Base-by-base conservation (phyloP, 2,888 invertebrate genomes). In the Drosophila leonis region DNA sequence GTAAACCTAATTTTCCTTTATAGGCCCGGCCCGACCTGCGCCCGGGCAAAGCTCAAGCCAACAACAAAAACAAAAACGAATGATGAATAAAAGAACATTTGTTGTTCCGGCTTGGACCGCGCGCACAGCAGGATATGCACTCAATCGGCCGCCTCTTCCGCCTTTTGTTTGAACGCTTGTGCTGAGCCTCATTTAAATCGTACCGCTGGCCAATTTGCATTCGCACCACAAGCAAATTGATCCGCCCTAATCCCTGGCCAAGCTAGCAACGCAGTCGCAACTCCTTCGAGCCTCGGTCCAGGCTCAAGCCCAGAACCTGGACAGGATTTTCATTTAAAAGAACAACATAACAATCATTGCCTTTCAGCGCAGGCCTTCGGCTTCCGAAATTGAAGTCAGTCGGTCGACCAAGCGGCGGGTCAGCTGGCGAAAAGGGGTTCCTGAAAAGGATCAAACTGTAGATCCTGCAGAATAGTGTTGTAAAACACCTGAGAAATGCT, bases 221-320 rank as follows among this genome's bases (percentile, higher is more conserved):
- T 90, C 91, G 91, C 91, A 90, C 91, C 83, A 88, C 90, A 89
- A 78, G 72, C 81, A 85, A 91, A 90, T 90, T 89, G 90, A 91
- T 88, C 90, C 90, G 90, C 90, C 90, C 89, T 90, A 88, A 91
- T 80, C 83, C 78, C 41, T n/a, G 27, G 24, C 49, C 44, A 48
- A 48, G 46, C 59, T 6, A 37, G 35, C 46, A 13, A 29, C 46
- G 60, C 37, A 55, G 33, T 70, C 55, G 29, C 42, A 57, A 64
- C 59, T 66, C 62, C 44, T 79, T 65, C 51, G n/a, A 41, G 54
- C 56, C n/a, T 59, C 29, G 39, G 63, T 49, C 57, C 48, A 42
- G 42, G 33, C 18, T 35, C 51, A 54, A 33, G 56, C 65, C 61
- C 72, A 71, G 35, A 72, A 62, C 65, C 39, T 13, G 35, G 31